Evolutionary conservation across 2,888 invertebrate species (phyloP).

Genomic region (Pomacea canaliculata): DNA sequence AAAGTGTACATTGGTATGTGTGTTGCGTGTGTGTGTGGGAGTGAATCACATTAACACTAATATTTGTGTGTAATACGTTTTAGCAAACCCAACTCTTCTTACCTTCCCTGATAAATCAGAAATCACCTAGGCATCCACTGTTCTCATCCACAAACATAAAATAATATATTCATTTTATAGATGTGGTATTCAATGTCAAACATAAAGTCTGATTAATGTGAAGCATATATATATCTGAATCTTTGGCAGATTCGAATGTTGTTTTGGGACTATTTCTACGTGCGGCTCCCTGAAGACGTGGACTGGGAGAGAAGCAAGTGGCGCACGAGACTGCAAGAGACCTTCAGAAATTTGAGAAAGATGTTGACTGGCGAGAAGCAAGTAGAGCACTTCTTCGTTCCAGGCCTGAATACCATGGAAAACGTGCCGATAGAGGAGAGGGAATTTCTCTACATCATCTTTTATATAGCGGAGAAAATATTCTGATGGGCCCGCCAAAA

Average conservation of each 20-base stretch:
- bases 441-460: conserved; percentile 20
- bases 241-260: conserved; percentile 20
- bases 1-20: not conserved
- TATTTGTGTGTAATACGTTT: too few relatives aligned
- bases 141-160: too few relatives aligned
- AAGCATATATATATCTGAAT: too few relatives aligned
- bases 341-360: conserved; percentile 10
- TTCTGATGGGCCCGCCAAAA: not conserved
- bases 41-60: too few relatives aligned
- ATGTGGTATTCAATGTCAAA: too few relatives aligned
- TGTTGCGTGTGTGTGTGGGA: not conserved
- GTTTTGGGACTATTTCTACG: conserved; percentile 23
- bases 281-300: not conserved
- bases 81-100: too few relatives aligned
- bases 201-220: too few relatives aligned
- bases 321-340: not conserved
- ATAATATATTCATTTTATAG: too few relatives aligned
- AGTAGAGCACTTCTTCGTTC: conserved; percentile 25
- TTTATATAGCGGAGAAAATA: conserved; percentile 8
- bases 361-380: conserved; percentile 20
- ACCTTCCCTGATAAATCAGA: too few relatives aligned
- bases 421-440: conserved; percentile 3
- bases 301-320: conserved; percentile 2
- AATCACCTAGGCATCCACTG: too few relatives aligned
- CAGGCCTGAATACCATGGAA: conserved; percentile 18